Conservation (phyloP, 1,140 invertebrate genomes). For the Drosophila kanapiae region DNA sequence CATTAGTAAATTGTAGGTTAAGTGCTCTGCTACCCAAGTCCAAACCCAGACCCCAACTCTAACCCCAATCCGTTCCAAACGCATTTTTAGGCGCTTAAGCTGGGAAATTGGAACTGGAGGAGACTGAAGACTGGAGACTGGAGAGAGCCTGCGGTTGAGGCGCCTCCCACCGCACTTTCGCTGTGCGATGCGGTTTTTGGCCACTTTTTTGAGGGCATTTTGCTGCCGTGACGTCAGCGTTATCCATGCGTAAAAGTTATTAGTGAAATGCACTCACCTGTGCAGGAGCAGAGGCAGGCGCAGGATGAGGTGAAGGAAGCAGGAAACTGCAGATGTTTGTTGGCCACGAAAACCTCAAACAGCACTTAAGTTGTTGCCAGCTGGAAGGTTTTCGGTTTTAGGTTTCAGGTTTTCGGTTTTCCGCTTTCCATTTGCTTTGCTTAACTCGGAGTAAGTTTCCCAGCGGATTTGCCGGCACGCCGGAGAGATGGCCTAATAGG, state of each 20-base stretch:
- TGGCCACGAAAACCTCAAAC: constrained; percentile 72
- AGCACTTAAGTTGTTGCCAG: constrained; percentile 80
- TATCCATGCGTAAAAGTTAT: constrained; percentile 81
- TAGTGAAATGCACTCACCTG: constrained; percentile 73
- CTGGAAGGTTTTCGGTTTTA: constrained; percentile 51
- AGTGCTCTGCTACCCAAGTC: constrained; percentile 62
- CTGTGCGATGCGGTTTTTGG: constrained; percentile 68
- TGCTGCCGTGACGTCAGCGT: constrained; percentile 47
- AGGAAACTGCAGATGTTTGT: constrained; percentile 43
- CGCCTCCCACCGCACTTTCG: constrained; percentile 59
- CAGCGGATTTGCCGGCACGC: constrained; percentile 16
- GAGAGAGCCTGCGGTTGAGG: constrained; percentile 48
- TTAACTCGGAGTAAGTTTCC: constrained; percentile 26
- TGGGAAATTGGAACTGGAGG: constrained; percentile 47
- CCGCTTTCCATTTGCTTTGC: constrained; percentile 33
- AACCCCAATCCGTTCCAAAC: constrained; percentile 18
- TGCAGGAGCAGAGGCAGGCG: not conserved
- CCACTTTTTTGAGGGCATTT: constrained; percentile 56
- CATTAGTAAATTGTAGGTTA: constrained; percentile 81
- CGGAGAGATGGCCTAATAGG: constrained; percentile 38
- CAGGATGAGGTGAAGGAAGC: not conserved
- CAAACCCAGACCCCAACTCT: not conserved
- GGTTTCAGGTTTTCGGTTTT: constrained; percentile 34
- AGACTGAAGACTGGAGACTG: constrained; percentile 14
- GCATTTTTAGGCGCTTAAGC: constrained; percentile 54